Evolutionary conservation across 1,140 invertebrate genomes (phyloP).

Genomic region (Apis laboriosa): DNA sequence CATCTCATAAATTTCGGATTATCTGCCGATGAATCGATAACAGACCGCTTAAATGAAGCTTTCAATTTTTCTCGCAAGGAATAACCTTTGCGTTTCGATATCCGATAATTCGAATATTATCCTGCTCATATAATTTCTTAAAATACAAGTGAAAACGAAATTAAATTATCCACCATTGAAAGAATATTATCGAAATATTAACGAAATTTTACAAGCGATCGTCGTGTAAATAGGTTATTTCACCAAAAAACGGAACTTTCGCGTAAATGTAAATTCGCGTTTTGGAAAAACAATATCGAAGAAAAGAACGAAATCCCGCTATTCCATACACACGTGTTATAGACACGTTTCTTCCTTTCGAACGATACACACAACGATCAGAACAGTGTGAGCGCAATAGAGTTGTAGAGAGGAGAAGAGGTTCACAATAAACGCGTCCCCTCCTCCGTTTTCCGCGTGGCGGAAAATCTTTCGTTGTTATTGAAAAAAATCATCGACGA

Average conservation of each 20-base stretch:
- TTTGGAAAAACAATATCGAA: too few species aligned
- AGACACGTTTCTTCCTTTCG: background rate
- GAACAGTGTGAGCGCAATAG: background rate
- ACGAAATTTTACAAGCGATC: too few species aligned
- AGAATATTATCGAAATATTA: too few species aligned
- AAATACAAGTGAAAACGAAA: too few species aligned
- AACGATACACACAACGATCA: background rate
- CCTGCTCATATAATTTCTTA: too few species aligned
- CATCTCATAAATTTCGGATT: background rate
- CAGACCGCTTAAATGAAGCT: background rate
- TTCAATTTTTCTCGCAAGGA: background rate
- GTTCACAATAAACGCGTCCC: conserved; percentile 29
- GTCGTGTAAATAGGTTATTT: too few species aligned
- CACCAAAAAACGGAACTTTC: too few species aligned
- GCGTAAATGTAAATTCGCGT: too few species aligned
- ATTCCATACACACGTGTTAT: background rate
- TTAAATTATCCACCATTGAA: too few species aligned
- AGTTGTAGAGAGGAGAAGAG: background rate
- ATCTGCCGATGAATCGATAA: background rate
- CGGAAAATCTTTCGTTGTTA: conserved; percentile 32
- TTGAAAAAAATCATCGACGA: conserved; percentile 45
- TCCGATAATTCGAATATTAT: background rate
- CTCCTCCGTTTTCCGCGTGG: background rate
- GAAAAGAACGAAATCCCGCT: background rate
- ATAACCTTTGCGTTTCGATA: background rate